A percentile compares a stretch with the other conserved stretches of the same genome.
phyloP scores from a whole-genome alignment of 92 coral and sea anemone genomes.

The Porites divaricata region DNA sequence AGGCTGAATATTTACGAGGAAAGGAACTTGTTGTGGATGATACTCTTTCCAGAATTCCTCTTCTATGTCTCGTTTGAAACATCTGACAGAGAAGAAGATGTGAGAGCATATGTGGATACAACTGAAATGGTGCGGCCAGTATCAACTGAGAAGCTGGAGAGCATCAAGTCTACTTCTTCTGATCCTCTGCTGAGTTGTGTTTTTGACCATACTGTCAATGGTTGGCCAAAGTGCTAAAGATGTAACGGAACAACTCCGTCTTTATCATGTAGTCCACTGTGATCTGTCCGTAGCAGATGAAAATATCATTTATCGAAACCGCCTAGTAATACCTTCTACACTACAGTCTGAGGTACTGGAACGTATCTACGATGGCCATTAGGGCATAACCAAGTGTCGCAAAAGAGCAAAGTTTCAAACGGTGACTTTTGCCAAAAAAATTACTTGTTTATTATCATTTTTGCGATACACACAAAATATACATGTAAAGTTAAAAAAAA shows the following conservation, averaged over 20 bases:
- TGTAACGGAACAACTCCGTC: slow-evolving; percentile 34
- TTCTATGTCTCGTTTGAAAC: background rate
- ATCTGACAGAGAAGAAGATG: slow-evolving; percentile 38
- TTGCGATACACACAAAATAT: no score
- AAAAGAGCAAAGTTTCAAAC: slow-evolving; percentile 29
- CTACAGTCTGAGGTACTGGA: slow-evolving; percentile 32
- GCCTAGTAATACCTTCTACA: slow-evolving; percentile 30
- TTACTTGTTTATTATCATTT: no score
- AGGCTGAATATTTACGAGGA: slow-evolving; percentile 60
- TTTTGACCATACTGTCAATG: slow-evolving; percentile 8
- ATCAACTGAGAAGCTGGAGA: slow-evolving; percentile 38
- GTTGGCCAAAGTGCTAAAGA: slow-evolving; percentile 57
- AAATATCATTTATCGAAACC: slow-evolving; percentile 31
- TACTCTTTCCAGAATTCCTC: slow-evolving; percentile 50
- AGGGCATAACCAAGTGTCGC: background rate
- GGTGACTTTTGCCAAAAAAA: slow-evolving; percentile 46
- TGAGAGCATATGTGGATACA: slow-evolving; percentile 20
- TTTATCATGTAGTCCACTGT: slow-evolving; percentile 17
- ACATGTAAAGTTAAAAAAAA: no score
- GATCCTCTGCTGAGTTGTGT: slow-evolving; percentile 41
- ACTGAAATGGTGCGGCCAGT: slow-evolving; percentile 30
- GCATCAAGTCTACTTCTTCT: slow-evolving; percentile 8
- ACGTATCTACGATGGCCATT: slow-evolving; percentile 27
- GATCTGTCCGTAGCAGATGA: slow-evolving; percentile 48
- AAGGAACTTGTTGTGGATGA: slow-evolving; percentile 66